Evolutionary conservation across 2,888 invertebrate species (phyloP).

Genomic region (Ochlodes sylvanus): DNA sequence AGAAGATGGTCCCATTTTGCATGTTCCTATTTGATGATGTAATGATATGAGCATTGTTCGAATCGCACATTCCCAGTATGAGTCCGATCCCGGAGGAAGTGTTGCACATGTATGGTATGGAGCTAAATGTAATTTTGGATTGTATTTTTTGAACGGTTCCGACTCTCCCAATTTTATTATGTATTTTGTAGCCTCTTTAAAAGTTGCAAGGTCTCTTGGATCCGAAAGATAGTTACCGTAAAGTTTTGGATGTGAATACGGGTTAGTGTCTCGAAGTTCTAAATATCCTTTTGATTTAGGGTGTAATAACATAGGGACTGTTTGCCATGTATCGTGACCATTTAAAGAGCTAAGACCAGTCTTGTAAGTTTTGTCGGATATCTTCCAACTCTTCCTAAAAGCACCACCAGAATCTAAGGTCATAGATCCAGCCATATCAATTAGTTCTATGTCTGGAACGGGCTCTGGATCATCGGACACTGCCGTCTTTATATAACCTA

Average conservation of each 20-base stretch:
- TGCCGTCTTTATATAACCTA: conserved; percentile 87
- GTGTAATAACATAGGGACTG: conserved; percentile 89
- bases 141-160: conserved; percentile 84
- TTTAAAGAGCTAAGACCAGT: conserved; percentile 83
- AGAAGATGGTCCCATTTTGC: conserved; percentile 88
- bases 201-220: conserved; percentile 84
- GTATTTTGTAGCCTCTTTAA: conserved; percentile 86
- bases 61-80: conserved; percentile 89
- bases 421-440: conserved; percentile 87
- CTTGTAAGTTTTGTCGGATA: conserved; percentile 84
- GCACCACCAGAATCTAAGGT: conserved; percentile 85
- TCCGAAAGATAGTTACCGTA: conserved; percentile 92
- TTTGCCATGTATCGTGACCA: conserved; percentile 85
- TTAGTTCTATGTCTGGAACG: conserved; percentile 88
- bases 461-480: conserved; percentile 80
- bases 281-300: conserved; percentile 90
- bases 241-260: conserved; percentile 90
- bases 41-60: conserved; percentile 82
- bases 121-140: conserved; percentile 79
- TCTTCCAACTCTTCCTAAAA: conserved; percentile 82
- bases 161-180: conserved; percentile 85
- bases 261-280: conserved; percentile 89
- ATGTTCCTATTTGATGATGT: conserved; percentile 87
- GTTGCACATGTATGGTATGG: conserved; percentile 82
- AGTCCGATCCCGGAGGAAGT: conserved; percentile 82